Conservation (phyloP, 2,888 invertebrate genomes). For the Adineta ricciae region DNA sequence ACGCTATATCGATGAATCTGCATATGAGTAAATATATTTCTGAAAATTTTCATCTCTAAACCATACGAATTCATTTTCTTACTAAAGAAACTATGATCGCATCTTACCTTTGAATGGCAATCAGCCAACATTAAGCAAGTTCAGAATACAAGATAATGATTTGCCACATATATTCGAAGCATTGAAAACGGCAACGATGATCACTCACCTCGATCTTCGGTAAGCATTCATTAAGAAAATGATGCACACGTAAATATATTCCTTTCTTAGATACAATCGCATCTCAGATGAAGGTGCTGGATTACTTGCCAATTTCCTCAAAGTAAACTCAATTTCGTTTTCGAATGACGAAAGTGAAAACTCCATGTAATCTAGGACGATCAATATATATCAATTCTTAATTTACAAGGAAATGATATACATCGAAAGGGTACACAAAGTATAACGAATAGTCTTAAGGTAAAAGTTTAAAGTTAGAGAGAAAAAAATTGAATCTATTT, state of each 20-base stretch:
- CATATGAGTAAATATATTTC: background rate
- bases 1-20: background rate
- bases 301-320: slow-evolving; percentile 41
- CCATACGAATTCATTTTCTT: background rate
- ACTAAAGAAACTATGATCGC: background rate
- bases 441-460: slow-evolving; percentile 43
- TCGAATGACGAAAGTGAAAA: background rate
- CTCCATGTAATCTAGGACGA: background rate
- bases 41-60: too few relatives aligned
- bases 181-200: background rate
- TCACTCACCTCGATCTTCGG: slow-evolving; percentile 2
- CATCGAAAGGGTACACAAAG: slow-evolving; percentile 43
- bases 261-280: slow-evolving; percentile 43
- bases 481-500: background rate
- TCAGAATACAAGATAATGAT: background rate
- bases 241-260: too few relatives aligned
- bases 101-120: slow-evolving; percentile 16
- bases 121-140: background rate
- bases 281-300: slow-evolving; percentile 45
- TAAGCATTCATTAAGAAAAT: background rate
- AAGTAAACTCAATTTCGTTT: slow-evolving; percentile 36
- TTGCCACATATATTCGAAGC: background rate
- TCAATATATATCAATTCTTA: slow-evolving; percentile 38
- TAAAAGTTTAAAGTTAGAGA: slow-evolving; percentile 35
- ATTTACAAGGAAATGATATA: slow-evolving; percentile 50